Evolutionary conservation across 2,113 vertebrate genomes (phyloP).

Genomic region (Coregonus clupeaformis): DNA sequence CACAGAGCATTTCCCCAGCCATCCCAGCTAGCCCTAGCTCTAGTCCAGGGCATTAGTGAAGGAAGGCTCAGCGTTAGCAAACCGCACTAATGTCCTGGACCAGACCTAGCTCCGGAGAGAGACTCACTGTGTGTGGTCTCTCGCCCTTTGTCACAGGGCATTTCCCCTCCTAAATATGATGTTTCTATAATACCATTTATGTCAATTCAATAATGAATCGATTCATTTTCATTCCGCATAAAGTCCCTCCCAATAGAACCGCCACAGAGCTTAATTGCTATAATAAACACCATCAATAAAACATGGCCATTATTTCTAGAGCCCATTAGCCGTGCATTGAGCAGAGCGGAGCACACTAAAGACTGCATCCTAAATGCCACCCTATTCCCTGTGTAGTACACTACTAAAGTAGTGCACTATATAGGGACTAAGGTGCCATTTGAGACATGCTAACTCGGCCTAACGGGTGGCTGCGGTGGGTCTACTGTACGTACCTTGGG

Average conservation of each 20-base stretch:
- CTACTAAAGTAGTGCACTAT: too few relatives aligned
- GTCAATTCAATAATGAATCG: conserved; percentile 62
- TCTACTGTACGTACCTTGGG: conserved; percentile 87
- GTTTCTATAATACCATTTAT: conserved; percentile 59
- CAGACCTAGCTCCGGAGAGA: too few relatives aligned
- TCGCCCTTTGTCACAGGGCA: not conserved
- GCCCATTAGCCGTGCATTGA: conserved; percentile 53
- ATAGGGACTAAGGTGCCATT: too few relatives aligned
- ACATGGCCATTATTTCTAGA: conserved; percentile 49
- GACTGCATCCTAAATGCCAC: too few relatives aligned
- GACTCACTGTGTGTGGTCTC: conserved; percentile 8
- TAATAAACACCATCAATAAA: conserved; percentile 66
- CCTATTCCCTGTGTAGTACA: too few relatives aligned
- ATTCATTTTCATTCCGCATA: conserved; percentile 65
- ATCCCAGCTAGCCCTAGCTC: too few relatives aligned
- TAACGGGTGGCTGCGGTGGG: not conserved
- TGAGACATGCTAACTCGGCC: not conserved
- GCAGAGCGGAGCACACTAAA: not conserved
- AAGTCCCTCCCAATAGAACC: conserved; percentile 50
- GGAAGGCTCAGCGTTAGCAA: too few relatives aligned
- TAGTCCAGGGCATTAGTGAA: too few relatives aligned
- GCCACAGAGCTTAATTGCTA: conserved; percentile 60
- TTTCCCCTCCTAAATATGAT: conserved; percentile 29
- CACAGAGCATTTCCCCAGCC: not conserved
- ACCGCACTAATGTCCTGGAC: too few relatives aligned